Evolutionary conservation across 2,888 invertebrate species (phyloP).

Genomic region (Microctonus aethiopoides): DNA sequence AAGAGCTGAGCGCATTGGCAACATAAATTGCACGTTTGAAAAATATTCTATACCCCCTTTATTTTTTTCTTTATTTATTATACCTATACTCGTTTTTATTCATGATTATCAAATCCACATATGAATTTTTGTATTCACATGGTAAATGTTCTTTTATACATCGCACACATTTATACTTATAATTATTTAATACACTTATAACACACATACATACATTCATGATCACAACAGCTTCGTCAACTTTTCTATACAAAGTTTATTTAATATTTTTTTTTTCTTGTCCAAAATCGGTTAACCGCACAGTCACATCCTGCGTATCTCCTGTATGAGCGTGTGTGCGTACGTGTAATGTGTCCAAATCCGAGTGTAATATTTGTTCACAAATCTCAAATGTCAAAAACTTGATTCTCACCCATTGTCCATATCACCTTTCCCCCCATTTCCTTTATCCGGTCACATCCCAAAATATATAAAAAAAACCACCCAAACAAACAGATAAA

Average conservation of each 20-base stretch:
- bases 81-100: conserved; percentile 36
- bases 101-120: conserved; percentile 21
- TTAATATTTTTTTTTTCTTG: conserved; percentile 13
- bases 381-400: conserved; percentile 45
- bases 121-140: not conserved
- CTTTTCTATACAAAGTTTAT: conserved; percentile 9
- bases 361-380: conserved; percentile 34
- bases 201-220: too few species aligned
- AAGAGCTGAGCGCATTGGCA: not conserved
- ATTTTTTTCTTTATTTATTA: conserved; percentile 23
- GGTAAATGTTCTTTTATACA: not conserved
- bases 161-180: not conserved
- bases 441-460: conserved; percentile 13
- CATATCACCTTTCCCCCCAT: conserved; percentile 37
- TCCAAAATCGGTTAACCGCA: conserved; percentile 53
- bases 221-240: conserved; percentile 24
- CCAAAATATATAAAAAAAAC: not conserved
- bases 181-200: not conserved
- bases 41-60: conserved; percentile 7
- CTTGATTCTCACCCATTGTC: conserved; percentile 34
- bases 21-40: conserved; percentile 24
- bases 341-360: conserved; percentile 20
- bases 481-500: not conserved
- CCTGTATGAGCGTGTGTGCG: conserved; percentile 13
- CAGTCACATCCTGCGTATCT: conserved; percentile 44